Evolutionary conservation across 92 coral and sea anemone species (phyloP).

Genomic region (Epizoanthus illoricatus): DNA sequence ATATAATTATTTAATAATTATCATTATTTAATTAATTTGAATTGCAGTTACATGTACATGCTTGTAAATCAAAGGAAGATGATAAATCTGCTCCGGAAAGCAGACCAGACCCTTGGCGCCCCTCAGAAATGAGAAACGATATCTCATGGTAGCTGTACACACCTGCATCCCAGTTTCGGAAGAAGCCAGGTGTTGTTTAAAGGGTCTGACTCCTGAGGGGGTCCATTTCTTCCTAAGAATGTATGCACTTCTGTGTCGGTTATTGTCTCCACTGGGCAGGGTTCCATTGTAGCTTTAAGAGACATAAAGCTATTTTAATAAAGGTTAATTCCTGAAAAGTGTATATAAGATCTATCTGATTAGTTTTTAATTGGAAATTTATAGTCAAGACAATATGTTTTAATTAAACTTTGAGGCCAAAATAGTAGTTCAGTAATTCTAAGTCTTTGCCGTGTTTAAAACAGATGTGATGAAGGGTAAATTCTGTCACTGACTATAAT

Average conservation of each 20-base stretch:
- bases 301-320: constrained; percentile 15
- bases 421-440: too few relatives aligned
- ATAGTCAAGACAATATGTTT: too few relatives aligned
- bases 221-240: constrained; percentile 62
- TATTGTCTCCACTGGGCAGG: constrained; percentile 64
- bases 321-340: too few relatives aligned
- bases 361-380: too few relatives aligned
- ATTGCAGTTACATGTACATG: too few relatives aligned
- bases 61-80: constrained; percentile 9
- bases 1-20: too few relatives aligned
- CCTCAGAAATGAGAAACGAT: constrained; percentile 34
- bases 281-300: constrained; percentile 79
- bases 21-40: too few relatives aligned
- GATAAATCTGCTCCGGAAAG: constrained; percentile 11
- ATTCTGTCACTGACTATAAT: too few relatives aligned
- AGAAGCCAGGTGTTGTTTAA: constrained; percentile 78
- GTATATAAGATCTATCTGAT: too few relatives aligned
- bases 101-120: constrained; percentile 44
- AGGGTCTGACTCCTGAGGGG: constrained; percentile 89
- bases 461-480: too few relatives aligned
- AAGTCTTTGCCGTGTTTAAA: too few relatives aligned
- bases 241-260: constrained; percentile 64
- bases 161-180: constrained; percentile 86
- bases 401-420: too few relatives aligned
- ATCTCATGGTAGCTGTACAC: constrained; percentile 38